Percentiles rank a stretch among this genome's conserved stretches.
Evolutionary conservation across 2,888 invertebrate species (phyloP).

Genomic region (Mimachlamys varia): DNA sequence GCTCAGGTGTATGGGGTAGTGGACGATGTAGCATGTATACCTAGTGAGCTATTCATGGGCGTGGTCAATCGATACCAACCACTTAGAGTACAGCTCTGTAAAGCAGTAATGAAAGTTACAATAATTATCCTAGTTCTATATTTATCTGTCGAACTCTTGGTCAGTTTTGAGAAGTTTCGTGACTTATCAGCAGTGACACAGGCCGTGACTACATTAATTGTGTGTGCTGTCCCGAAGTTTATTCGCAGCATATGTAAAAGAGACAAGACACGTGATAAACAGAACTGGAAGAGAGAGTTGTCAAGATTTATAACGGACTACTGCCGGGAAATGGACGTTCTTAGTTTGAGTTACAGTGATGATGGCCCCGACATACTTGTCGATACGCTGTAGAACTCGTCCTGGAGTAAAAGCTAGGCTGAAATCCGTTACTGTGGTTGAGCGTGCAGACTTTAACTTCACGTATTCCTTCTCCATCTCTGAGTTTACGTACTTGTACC

Average conservation of each 20-base stretch:
- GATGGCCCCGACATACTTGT: neutral
- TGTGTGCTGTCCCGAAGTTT: neutral
- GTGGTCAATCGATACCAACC: neutral
- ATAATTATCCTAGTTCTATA: neutral
- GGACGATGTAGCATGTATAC: neutral
- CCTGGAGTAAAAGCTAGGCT: neutral
- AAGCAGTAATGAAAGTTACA: neutral
- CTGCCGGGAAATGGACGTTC: neutral
- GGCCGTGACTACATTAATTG: neutral
- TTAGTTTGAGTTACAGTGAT: neutral
- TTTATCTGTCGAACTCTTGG: neutral
- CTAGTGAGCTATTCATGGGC: neutral
- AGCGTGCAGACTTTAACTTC: too few species aligned
- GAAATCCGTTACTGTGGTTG: too few species aligned
- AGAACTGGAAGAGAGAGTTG: constrained; percentile 19
- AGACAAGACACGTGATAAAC: neutral
- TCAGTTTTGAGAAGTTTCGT: constrained; percentile 24
- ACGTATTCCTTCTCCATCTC: too few species aligned
- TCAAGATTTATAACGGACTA: neutral
- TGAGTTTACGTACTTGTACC: too few species aligned
- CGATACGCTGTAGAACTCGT: neutral
- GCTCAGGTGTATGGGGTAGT: neutral
- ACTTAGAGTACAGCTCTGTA: neutral
- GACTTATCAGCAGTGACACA: neutral
- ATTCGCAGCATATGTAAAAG: constrained; percentile 21